Base-by-base conservation (phyloP, 2,888 invertebrate species). In the Abrostola tripartita region DNA sequence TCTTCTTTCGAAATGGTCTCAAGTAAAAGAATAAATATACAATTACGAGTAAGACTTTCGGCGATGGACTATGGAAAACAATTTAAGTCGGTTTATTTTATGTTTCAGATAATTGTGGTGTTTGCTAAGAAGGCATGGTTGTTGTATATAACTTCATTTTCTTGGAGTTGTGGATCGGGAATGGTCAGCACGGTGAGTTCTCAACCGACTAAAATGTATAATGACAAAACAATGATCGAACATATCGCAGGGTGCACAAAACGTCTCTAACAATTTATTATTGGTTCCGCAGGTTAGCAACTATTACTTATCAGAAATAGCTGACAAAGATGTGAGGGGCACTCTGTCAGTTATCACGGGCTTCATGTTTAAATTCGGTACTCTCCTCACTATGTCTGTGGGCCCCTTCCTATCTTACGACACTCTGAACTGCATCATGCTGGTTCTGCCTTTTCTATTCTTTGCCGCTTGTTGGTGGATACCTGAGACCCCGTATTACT, bases 401-500 rank as follows among this genome's bases (percentile, higher is more conserved):
- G 95, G 95, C 0, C 88, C 94, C 0, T 92, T 90, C 52, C 68
- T 95, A 0, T 81, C 91, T 0, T 95, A 92, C 65, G 71, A 80
- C 0, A 71, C 87, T 62, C 37, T 94, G 76, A 86, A 96, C 88
- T 92, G 89, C 51, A 81, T 90, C 6, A 87, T 95, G 37, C 66
- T 94, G 4, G 75, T 88, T 0, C 72, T 95, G 5, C 95, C 96
- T 0, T 57, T 95, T 0, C 50, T 90, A 0, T 95, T 94, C 77
- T 90, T 95, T 47, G 11, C 87, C 0, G 86, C 86, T 0, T 95
- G 95, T 65, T 86, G 87, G 60, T 95, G 95, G 91, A 95, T 96
- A 83, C 96, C 96, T 0, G 96, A 96, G 77, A 95, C 96, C 0
- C 96, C 96, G 0, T 95, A 96, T 72, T 96, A 90, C 74, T 87